Evolutionary conservation across 2,797 vertebrate genomes (phyloP).

Genomic region (Poeciliopsis turneri): DNA sequence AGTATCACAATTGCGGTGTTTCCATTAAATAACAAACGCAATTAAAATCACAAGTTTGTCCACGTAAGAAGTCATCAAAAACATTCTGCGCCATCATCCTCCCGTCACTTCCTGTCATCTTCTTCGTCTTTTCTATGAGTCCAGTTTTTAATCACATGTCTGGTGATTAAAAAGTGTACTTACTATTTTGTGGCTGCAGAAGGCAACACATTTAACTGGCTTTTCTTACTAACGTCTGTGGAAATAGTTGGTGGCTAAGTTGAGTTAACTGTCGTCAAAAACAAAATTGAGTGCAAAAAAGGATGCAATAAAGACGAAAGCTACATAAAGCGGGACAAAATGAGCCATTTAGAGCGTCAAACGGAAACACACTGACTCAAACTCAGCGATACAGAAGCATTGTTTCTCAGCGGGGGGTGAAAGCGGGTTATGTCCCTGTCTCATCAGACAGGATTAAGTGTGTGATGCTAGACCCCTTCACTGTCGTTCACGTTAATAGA

Average conservation of each 20-base stretch:
- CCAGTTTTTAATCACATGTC: too few relatives aligned
- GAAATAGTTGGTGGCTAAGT: background rate
- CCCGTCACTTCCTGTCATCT: too few relatives aligned
- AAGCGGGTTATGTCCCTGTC: constrained; percentile 71
- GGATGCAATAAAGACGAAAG: constrained; percentile 26
- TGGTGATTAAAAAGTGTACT: too few relatives aligned
- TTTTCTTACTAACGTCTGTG: too few relatives aligned
- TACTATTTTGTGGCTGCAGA: too few relatives aligned
- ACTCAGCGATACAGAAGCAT: constrained; percentile 29
- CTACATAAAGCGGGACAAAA: constrained; percentile 19
- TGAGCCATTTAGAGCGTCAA: constrained; percentile 15
- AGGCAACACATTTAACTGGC: too few relatives aligned
- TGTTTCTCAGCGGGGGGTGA: constrained; percentile 70
- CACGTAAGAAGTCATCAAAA: too few relatives aligned
- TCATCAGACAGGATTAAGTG: constrained; percentile 79
- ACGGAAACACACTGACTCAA: constrained; percentile 37
- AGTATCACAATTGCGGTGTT: too few relatives aligned
- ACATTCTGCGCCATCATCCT: too few relatives aligned
- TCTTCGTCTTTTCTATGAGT: too few relatives aligned
- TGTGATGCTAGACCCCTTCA: constrained; percentile 66
- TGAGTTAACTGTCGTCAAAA: constrained; percentile 31
- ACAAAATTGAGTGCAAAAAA: constrained; percentile 42
- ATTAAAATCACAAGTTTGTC: too few relatives aligned
- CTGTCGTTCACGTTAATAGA: constrained; percentile 40
- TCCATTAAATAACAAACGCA: too few relatives aligned